Conservation (phyloP, 2,888 invertebrate species). For the Lasioglossum leucozonium region DNA sequence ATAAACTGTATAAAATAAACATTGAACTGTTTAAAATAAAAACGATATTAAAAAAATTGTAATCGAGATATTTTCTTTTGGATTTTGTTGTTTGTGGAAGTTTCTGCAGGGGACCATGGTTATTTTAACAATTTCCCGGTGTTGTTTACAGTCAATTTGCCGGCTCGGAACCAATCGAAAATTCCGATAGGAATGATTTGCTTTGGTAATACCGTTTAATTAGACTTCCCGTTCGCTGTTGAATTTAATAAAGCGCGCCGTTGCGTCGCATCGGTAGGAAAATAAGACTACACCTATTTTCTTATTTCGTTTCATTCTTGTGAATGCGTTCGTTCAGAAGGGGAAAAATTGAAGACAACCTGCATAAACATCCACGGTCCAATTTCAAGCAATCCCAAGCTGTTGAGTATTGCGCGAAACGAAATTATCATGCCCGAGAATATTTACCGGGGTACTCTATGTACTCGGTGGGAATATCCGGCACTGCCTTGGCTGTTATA, state of each 20-base stretch:
- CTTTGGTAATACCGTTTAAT: constrained; percentile 7
- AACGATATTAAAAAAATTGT: neutral
- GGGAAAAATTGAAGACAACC: neutral
- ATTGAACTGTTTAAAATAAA: neutral
- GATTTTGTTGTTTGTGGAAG: neutral
- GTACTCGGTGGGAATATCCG: constrained; percentile 56
- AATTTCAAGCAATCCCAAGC: neutral
- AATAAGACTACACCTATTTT: neutral
- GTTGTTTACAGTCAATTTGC: constrained; percentile 5
- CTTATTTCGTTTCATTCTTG: neutral
- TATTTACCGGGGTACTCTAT: constrained; percentile 71
- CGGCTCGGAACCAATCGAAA: neutral
- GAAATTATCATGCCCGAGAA: neutral
- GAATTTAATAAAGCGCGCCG: neutral
- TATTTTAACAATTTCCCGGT: neutral
- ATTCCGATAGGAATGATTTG: neutral
- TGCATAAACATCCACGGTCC: constrained; percentile 2
- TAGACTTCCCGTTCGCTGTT: neutral
- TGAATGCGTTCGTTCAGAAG: neutral
- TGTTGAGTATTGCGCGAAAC: neutral
- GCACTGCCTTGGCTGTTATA: constrained; percentile 58
- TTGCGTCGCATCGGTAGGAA: neutral
- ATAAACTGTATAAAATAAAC: no score
- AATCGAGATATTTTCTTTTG: neutral
- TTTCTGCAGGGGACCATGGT: neutral